Evolutionary conservation across 1,140 invertebrate genomes (phyloP).

Genomic region (Scaptodrosophila lebanonensis): DNA sequence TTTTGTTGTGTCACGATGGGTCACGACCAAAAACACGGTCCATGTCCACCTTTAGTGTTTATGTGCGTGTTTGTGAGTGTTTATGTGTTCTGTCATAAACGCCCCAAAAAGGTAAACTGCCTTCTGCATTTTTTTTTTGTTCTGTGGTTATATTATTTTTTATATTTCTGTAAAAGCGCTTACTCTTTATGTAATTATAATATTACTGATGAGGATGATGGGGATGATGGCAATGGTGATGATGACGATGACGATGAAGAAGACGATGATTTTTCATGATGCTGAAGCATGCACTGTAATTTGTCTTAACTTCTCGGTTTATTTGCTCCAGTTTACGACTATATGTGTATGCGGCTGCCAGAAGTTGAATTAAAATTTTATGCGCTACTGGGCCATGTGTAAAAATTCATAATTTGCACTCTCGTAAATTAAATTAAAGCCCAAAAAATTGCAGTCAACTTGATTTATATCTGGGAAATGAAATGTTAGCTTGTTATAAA

Average conservation of each 20-base stretch:
- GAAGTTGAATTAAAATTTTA: constrained; percentile 60
- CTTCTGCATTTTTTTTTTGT: constrained; percentile 11
- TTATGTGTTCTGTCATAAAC: constrained; percentile 61
- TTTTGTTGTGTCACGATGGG: no score
- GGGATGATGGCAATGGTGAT: constrained; percentile 27
- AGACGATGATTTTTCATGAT: not conserved
- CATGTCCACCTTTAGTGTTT: constrained; percentile 1
- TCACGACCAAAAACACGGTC: not conserved
- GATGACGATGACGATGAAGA: constrained; percentile 37
- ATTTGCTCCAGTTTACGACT: constrained; percentile 62
- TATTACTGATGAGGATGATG: constrained; percentile 25
- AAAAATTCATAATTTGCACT: constrained; percentile 65
- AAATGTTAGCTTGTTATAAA: no score
- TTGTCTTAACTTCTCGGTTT: constrained; percentile 22
- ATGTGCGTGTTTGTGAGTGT: constrained; percentile 1
- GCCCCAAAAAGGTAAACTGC: constrained; percentile 49
- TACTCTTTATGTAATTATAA: constrained; percentile 64
- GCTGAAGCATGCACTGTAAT: constrained; percentile 19
- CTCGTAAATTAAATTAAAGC: constrained; percentile 54
- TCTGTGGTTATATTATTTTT: constrained; percentile 47
- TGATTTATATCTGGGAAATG: not conserved
- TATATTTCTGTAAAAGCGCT: constrained; percentile 61
- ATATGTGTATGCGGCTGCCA: no score
- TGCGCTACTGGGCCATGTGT: constrained; percentile 53
- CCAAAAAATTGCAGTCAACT: not conserved